phyloP scores from a whole-genome alignment of 2,113 vertebrate species.

The Hydropotes inermis region DNA sequence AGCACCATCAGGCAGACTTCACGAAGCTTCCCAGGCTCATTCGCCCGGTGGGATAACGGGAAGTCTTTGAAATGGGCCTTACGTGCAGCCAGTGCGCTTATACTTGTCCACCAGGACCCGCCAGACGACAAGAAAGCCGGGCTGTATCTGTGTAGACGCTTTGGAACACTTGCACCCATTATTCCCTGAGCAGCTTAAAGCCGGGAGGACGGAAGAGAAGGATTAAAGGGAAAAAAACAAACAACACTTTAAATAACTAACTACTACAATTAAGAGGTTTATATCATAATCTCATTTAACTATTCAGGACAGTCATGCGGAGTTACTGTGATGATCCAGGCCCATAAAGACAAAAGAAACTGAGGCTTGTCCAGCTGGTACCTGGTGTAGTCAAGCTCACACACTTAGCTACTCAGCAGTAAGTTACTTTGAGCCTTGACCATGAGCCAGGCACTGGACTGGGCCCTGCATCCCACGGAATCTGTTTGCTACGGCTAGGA shows the following conservation, averaged over 20 bases:
- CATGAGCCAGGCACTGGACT: neutral
- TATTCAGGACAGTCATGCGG: neutral
- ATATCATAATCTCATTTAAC: neutral
- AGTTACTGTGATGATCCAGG: neutral
- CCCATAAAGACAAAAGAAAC: neutral
- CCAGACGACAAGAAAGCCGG: constrained; percentile 26
- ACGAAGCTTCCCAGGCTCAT: neutral
- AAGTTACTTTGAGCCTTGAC: neutral
- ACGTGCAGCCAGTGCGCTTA: neutral
- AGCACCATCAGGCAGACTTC: constrained; percentile 28
- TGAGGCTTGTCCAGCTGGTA: neutral
- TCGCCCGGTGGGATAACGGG: neutral
- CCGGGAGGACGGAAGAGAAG: constrained; percentile 8
- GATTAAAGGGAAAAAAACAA: neutral
- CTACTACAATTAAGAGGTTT: neutral
- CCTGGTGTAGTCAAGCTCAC: neutral
- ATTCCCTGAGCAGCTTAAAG: constrained; percentile 9
- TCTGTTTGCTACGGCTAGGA: neutral
- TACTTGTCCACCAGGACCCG: neutral
- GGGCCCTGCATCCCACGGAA: neutral
- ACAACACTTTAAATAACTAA: neutral
- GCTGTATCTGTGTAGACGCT: neutral
- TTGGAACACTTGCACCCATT: neutral
- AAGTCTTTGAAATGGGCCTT: constrained; percentile 47
- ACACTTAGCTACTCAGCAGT: neutral